phyloP scores from a whole-genome alignment of 2,797 vertebrate species.

The Catostomus latipinnis region DNA sequence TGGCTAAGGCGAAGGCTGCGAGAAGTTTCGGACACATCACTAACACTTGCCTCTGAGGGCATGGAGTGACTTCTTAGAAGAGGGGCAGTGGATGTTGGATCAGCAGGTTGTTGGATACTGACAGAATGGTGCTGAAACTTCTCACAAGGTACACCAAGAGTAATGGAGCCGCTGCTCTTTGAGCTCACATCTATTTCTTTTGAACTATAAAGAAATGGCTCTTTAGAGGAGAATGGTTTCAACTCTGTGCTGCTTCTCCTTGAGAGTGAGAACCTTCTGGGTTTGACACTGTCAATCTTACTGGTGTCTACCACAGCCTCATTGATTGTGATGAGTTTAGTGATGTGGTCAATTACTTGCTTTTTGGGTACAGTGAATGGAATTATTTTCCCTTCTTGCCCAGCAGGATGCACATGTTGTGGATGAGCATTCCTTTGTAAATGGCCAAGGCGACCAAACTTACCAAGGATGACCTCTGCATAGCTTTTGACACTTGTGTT shows the following conservation, averaged over 20 bases:
- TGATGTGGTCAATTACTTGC: constrained; percentile 98
- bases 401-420: constrained; percentile 78
- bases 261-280: constrained; percentile 92
- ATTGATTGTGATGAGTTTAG: constrained; percentile 97
- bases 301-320: constrained; percentile 98
- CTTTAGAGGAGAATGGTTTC: constrained; percentile 83
- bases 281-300: constrained; percentile 98
- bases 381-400: constrained; percentile 85
- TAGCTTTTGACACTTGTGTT: constrained; percentile 94
- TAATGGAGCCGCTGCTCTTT: constrained; percentile 79
- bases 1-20: constrained; percentile 87
- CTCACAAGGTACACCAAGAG: constrained; percentile 81
- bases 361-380: constrained; percentile 91
- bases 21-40: constrained; percentile 78
- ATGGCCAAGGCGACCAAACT: constrained; percentile 92
- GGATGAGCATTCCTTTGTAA: constrained; percentile 85
- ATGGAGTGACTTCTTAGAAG: constrained; percentile 95
- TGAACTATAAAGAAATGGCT: constrained; percentile 79
- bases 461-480: constrained; percentile 95
- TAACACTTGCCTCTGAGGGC: constrained; percentile 87
- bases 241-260: constrained; percentile 91
- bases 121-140: constrained; percentile 77
- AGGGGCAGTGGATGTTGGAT: constrained; percentile 81
- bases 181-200: constrained; percentile 74
- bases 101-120: constrained; percentile 63